Conservation (phyloP, 30 jellyfish, hydroid and myxozoan species). For the Aurelia coerulea region DNA sequence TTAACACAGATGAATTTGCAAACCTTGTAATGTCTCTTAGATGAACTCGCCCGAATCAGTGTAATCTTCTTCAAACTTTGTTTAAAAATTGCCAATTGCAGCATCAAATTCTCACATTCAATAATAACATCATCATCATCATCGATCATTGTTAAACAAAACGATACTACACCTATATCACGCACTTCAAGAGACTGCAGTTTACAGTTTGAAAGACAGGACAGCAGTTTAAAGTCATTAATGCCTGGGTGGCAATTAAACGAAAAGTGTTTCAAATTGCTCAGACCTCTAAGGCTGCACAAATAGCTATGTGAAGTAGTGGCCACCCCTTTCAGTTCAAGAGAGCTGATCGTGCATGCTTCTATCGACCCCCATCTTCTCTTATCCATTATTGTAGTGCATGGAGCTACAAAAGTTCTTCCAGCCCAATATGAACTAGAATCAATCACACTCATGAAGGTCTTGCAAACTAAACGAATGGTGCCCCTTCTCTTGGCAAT, state of each 20-base stretch:
- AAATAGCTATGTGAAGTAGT: too few species aligned
- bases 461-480: conserved; percentile 5
- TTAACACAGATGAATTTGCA: background rate
- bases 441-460: conserved; percentile 14
- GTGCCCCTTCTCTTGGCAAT: background rate
- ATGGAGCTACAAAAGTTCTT: background rate
- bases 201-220: too few species aligned
- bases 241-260: too few species aligned
- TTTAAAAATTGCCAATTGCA: background rate
- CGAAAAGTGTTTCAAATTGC: too few species aligned
- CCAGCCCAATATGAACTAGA: conserved; percentile 10
- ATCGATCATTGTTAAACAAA: too few species aligned
- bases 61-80: conserved; percentile 6
- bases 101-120: background rate
- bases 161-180: background rate
- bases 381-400: background rate
- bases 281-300: too few species aligned
- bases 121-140: background rate
- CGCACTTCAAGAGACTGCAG: background rate
- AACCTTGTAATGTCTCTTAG: too few species aligned
- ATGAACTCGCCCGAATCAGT: too few species aligned
- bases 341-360: background rate
- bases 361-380: background rate
- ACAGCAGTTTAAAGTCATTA: too few species aligned
- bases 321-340: background rate